Evolutionary conservation across 2,888 invertebrate genomes (phyloP), one percentile per base, ranked within the genome.

Genomic region (Platypus cylindrus): DNA sequence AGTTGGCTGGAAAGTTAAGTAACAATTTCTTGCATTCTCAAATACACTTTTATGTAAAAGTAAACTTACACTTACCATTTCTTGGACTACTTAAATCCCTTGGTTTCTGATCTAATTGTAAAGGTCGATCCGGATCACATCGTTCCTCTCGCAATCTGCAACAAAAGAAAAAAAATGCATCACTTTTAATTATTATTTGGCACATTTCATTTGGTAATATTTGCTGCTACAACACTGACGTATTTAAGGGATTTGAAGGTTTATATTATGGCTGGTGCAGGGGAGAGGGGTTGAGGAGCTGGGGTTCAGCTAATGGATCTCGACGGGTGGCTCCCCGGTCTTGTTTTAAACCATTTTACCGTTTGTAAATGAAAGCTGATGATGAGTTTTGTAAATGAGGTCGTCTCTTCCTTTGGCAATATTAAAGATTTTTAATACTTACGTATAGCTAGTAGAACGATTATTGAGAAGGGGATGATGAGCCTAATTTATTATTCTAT

Each of bases 61-160:
- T n/a, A n/a, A n/a, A n/a, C n/a, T 5, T 20, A 9, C n/a, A 60
- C 68, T 75, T 67, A 86, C 86, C 84, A 67, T 86, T 85, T 68
- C 84, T 80, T 55, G 86, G 85, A 63, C 83, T 85, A 63, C 83
- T 85, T 56, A 78, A 68, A 62, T 86, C 86, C 60, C 85, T 73
- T 45, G 81, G 80, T 69, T 87, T 86, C 60, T 79, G 73, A 58
- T 80, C 86, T 65, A 79, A 70, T 38, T 78, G 79, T 61, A 82
- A 68, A 48, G 78, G 78, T 61, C 83, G 73, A 58, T 87, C 86
- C 50, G 78, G 77, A 58, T 86, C 86, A 41, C 82, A 80, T 62
- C 86, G 69, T 65, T 87, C 86, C 61, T 87, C 87, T 55, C 85
- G 75, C 67, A 87, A 73, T 75, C 86, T 85, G 73, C 37, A 76